A percentile compares a stretch with the other conserved stretches of the same genome.
Conservation (phyloP, 2,113 vertebrate species). For the Phoenicopterus ruber region DNA sequence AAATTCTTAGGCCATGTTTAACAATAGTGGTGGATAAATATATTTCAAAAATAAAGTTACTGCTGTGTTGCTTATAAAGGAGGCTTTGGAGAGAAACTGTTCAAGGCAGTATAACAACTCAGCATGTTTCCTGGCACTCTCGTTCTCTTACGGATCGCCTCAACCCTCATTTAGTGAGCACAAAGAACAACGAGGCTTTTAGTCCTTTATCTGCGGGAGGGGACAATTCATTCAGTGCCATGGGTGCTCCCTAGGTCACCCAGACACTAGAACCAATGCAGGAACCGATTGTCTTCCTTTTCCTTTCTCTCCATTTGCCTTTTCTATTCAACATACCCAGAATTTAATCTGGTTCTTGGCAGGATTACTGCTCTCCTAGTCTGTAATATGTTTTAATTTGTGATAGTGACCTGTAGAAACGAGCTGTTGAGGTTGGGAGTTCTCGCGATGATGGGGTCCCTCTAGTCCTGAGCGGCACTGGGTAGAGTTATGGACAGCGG, state of each 20-base stretch:
- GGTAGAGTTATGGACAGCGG: neutral
- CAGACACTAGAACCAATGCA: neutral
- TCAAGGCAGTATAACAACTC: neutral
- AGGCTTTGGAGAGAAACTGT: slow-evolving; percentile 6
- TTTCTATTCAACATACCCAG: neutral
- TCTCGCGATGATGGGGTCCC: neutral
- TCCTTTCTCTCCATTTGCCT: slow-evolving; percentile 17
- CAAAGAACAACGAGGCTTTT: slow-evolving; percentile 13
- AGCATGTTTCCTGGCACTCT: neutral
- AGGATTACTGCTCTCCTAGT: neutral
- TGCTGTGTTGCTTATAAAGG: neutral
- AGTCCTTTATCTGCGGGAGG: slow-evolving; percentile 30
- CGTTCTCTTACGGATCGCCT: neutral
- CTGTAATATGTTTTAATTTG: neutral
- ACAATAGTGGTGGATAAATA: slow-evolving; percentile 27
- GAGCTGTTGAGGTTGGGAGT: neutral
- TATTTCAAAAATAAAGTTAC: neutral
- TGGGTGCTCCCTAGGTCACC: neutral
- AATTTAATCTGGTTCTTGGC: slow-evolving; percentile 46
- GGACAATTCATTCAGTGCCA: neutral
- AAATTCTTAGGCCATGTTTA: slow-evolving; percentile 30
- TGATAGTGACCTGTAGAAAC: neutral
- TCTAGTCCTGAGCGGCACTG: neutral
- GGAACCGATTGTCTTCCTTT: neutral
- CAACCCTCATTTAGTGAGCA: neutral